Evolutionary conservation across 1,140 invertebrate species (phyloP), one percentile per base, ranked within the genome.

Genomic region (Drosophila orosa): DNA sequence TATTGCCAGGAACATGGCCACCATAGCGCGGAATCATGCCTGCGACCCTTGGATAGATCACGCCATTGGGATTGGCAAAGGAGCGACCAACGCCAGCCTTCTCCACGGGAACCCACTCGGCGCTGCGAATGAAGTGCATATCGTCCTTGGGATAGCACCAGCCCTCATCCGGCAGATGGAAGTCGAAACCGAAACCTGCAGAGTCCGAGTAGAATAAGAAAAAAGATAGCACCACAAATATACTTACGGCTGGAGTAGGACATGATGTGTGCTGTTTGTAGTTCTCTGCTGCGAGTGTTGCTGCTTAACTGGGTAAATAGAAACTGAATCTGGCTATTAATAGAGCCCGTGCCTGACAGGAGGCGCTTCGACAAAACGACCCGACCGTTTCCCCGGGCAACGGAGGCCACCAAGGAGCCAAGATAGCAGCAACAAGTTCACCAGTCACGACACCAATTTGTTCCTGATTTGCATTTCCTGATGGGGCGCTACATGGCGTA

Each of bases 1-100:
- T 93, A 54, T 93, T 93, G 42, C 95, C 95, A 1, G 95, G 95
- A 50, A 96, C 94, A 77, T 96, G 95, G 3, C 95, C 95, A 5
- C 93, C 93, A 90, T 96, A 96, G 84, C 95, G 95, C 0, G 95
- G 95, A 56, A 96, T 82, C 92, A 96, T 93, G 12, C 95, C 95
- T 37, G 95, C 93, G 63, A 95, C 94, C 63, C 94, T 94, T 76
- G 95, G 94, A 75, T 96, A 96, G 52, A 96, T 94, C 82, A 94
- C 93, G 13, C 92, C 91, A 12, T 93, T 93, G 3, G 92, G 93
- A 90, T 94, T 93, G 4, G 93, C 92, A 50, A 92, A 90, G 27
- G 92, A 90, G n/a, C 75, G 74, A 0, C 76, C 85, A 31, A 84
- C 73, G 5, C 85, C 85, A 33, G 76, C 79, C 31, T 52, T 78